Base-by-base conservation (phyloP, 1,140 invertebrate genomes). In the Musca domestica region DNA sequence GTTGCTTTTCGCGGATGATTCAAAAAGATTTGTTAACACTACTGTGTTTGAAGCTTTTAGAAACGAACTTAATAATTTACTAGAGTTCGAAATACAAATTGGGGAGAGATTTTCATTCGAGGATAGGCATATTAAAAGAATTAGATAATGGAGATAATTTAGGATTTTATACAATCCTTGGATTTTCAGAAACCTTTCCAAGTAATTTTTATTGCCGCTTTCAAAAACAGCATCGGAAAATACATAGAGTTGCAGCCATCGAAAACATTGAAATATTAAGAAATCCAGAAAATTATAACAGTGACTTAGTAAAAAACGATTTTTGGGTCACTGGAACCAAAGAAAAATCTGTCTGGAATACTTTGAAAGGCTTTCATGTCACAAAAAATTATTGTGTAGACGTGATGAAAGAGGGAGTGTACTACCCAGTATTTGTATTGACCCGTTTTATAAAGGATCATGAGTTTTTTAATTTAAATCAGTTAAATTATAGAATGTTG, bases 381-480 rank as follows among this genome's bases (percentile, higher is more conserved):
- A 69, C 58, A 9, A 30, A 30, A 3, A 77, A 77, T 70, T 68
- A 67, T 54, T 22, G 48, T 54, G 71, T 72, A 15, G 75, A 80
- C 67, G 56, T 74, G 22, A 72, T 74, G 70, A 74, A 58, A 15
- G 66, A 67, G 15, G 9, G 58, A 20, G 41, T 56, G 19, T 74
- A 73, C 70, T 69, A 72, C 56, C 47, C 74, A 20, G 63, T 15
- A 34, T 20, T 70, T 23, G 66, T 74, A 58, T 64, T 76, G 17
- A 49, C 68, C 34, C 51, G 71, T 67, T 70, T 71, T 10, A 74
- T 71, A 41, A 12, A 14, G n/a, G 20, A 68, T 66, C 69, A 64
- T 19, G 69, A 73, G 49, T 69, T 68, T 68, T 72, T 71, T 69
- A n/a, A 17, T 27, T 58, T 71, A 52, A 58, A 69, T 63, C 54